A percentile compares a stretch with the other conserved stretches of the same genome.
Evolutionary conservation across 2,888 invertebrate genomes (phyloP).

Genomic region (Leptinotarsa rubiginosa): DNA sequence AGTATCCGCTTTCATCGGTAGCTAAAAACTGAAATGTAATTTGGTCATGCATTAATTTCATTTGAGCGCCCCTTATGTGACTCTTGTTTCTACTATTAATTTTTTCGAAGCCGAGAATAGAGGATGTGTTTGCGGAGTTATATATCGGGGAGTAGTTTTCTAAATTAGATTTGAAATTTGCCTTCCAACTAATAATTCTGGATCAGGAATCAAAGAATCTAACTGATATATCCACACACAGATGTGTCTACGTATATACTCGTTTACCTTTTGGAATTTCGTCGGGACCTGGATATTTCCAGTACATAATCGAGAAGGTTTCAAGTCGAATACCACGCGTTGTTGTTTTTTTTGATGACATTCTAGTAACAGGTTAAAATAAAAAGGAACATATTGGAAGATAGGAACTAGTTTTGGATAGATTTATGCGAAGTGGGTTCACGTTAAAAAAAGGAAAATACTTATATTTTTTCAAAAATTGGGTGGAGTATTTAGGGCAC

Average conservation of each 20-base stretch:
- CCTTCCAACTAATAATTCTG: not conserved
- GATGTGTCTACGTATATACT: not conserved
- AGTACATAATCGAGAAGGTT: not conserved
- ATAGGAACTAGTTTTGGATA: not conserved
- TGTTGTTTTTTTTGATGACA: not conserved
- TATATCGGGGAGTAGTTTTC: too few species aligned
- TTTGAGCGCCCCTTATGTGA: too few species aligned
- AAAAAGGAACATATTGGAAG: not conserved
- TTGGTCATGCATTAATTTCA: too few species aligned
- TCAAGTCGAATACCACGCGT: not conserved
- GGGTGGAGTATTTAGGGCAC: not conserved
- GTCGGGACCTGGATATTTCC: not conserved
- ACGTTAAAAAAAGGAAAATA: not conserved
- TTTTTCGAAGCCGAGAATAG: too few species aligned
- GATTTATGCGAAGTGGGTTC: not conserved
- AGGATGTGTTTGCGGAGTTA: too few species aligned
- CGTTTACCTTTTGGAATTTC: conserved; percentile 5
- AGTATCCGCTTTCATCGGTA: too few species aligned
- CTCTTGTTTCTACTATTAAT: too few species aligned
- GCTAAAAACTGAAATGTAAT: too few species aligned
- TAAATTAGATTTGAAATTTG: too few species aligned
- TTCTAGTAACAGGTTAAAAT: not conserved
- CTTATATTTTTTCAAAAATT: conserved; percentile 2
- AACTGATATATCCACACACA: not conserved
- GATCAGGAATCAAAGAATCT: not conserved